Percentiles rank a stretch among this genome's conserved stretches.
These are phyloP conservation scores for Zosterops borbonicus DNA, from an alignment of 2,113 vertebrate genomes.

Conservation along the genomic window DNA sequence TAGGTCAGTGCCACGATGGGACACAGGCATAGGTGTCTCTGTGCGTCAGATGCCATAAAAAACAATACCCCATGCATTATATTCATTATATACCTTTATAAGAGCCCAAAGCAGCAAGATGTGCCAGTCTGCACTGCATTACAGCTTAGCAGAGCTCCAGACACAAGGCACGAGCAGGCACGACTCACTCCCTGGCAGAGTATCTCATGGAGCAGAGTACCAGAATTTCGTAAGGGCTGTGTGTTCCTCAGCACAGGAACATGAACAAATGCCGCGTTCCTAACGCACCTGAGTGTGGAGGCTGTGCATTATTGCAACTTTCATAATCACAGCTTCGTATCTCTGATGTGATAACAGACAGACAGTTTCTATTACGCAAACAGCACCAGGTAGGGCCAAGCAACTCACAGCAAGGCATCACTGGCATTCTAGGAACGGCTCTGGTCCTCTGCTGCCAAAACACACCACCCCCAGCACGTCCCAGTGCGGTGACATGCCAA, in stretches of 20 bases:
- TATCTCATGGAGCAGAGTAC: rapidly evolving
- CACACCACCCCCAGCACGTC: background rate
- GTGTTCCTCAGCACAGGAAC: background rate
- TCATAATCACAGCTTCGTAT: background rate
- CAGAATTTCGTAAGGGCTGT: rapidly evolving
- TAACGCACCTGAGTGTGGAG: background rate
- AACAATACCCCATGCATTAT: background rate
- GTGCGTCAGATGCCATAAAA: background rate
- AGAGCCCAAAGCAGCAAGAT: background rate
- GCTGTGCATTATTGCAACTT: background rate
- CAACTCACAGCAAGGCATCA: background rate
- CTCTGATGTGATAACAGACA: background rate
- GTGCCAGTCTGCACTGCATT: background rate
- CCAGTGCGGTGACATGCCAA: rapidly evolving
- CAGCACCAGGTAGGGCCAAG: background rate
- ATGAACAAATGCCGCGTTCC: rapidly evolving
- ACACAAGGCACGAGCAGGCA: background rate
- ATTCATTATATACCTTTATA: background rate
- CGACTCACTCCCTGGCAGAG: background rate
- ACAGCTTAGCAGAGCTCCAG: background rate
- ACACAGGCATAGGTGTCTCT: background rate
- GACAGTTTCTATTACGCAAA: conserved; percentile 2
- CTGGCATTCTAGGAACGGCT: conserved; percentile 15
- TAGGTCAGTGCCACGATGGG: background rate
- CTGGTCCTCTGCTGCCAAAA: background rate